Conservation (phyloP, 1,140 invertebrate genomes). For the Thaumatotibia leucotreta region DNA sequence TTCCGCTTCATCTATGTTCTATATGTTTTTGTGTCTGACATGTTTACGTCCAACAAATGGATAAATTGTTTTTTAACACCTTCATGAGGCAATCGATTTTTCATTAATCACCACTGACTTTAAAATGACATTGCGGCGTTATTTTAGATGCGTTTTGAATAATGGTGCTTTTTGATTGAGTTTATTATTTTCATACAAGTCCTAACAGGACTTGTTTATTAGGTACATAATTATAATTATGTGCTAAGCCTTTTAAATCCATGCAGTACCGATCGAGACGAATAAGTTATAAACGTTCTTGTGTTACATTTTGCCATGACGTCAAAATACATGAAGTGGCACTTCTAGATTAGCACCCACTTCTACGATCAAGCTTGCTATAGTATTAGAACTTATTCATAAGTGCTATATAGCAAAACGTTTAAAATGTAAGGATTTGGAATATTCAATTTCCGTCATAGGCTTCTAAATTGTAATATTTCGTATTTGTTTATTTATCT, state of each 20-base stretch:
- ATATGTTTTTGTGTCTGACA: background rate
- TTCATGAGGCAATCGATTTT: conserved; percentile 3
- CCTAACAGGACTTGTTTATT: background rate
- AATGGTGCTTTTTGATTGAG: background rate
- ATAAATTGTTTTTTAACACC: conserved; percentile 7
- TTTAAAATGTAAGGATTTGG: too few species aligned
- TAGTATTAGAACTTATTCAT: too few species aligned
- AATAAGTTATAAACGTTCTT: too few species aligned
- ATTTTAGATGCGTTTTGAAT: background rate
- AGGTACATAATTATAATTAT: background rate
- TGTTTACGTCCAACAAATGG: conserved; percentile 1
- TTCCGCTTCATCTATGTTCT: conserved; percentile 10
- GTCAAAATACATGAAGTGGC: too few species aligned
- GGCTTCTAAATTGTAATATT: too few species aligned
- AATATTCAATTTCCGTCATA: too few species aligned
- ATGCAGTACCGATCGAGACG: too few species aligned
- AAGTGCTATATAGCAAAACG: too few species aligned
- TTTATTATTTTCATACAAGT: background rate
- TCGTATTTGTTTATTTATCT: too few species aligned
- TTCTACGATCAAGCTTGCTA: too few species aligned
- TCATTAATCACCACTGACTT: conserved; percentile 7
- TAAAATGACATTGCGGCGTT: background rate
- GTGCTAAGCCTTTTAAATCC: background rate
- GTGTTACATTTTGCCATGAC: too few species aligned
- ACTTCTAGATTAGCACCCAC: too few species aligned